Evolutionary conservation across 2,888 invertebrate genomes (phyloP).

Genomic region (Drosophila pullipes): DNA sequence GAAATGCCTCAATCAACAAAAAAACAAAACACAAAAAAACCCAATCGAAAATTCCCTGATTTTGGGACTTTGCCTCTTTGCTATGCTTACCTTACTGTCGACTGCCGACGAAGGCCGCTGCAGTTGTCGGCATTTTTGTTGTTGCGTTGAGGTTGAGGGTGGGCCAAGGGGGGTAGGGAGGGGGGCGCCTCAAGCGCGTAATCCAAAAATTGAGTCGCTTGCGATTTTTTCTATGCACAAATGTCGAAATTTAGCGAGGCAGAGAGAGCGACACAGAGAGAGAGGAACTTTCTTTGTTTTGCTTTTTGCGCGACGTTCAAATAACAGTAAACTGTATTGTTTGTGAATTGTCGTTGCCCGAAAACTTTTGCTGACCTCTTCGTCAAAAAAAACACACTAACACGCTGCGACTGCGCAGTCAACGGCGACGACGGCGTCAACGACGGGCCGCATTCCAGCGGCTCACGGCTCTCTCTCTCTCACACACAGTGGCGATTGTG

Average conservation of each 20-base stretch:
- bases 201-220: slow-evolving; percentile 51
- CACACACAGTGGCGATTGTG: slow-evolving; percentile 38
- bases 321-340: slow-evolving; percentile 62
- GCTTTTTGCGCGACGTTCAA: slow-evolving; percentile 43
- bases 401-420: slow-evolving; percentile 78
- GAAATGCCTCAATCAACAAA: slow-evolving; percentile 52
- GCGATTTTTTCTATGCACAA: slow-evolving; percentile 35
- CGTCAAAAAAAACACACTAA: slow-evolving; percentile 54
- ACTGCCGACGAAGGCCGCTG: slow-evolving; percentile 62
- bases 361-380: slow-evolving; percentile 72
- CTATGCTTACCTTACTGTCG: slow-evolving; percentile 71
- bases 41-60: slow-evolving; percentile 13
- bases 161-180: neutral
- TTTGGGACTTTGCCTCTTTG: slow-evolving; percentile 25
- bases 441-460: slow-evolving; percentile 71
- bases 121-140: slow-evolving; percentile 67
- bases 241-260: neutral
- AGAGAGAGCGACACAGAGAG: neutral
- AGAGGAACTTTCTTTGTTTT: slow-evolving; percentile 44
- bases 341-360: slow-evolving; percentile 42
- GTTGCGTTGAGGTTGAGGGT: slow-evolving; percentile 20
- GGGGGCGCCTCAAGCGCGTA: slow-evolving; percentile 49
- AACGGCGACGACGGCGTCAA: slow-evolving; percentile 53
- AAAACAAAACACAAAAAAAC: neutral
- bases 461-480: slow-evolving; percentile 48